phyloP scores from a whole-genome alignment of 2,113 vertebrate species.

The Suncus etruscus region DNA sequence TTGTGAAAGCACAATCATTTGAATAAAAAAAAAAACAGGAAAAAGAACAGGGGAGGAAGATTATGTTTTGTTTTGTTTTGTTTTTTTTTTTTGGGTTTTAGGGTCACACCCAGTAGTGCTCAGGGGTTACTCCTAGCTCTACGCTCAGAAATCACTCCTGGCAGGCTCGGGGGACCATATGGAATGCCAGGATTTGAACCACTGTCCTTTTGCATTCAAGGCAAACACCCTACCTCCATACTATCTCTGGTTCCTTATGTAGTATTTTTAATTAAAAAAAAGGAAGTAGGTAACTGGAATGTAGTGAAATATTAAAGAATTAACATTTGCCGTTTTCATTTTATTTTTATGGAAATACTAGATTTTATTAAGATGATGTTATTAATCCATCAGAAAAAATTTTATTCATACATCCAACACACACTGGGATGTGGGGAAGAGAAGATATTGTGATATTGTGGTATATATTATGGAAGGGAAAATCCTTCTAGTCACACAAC shows the following conservation, averaged over 20 bases:
- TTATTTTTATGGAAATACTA: neutral
- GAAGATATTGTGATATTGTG: neutral
- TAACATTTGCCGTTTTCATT: conserved; percentile 30
- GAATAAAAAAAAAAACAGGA: neutral
- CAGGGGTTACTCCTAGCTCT: too few relatives aligned
- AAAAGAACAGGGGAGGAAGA: neutral
- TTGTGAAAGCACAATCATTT: neutral
- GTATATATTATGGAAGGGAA: neutral
- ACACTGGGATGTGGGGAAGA: neutral
- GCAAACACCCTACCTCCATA: too few relatives aligned
- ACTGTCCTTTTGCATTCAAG: too few relatives aligned
- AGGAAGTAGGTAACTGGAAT: neutral
- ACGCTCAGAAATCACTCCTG: too few relatives aligned
- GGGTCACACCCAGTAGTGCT: too few relatives aligned
- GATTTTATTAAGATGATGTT: neutral
- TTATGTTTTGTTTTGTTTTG: too few relatives aligned
- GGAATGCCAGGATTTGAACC: too few relatives aligned
- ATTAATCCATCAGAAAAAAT: neutral
- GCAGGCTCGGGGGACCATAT: too few relatives aligned
- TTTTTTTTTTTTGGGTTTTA: too few relatives aligned
- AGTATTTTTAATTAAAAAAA: neutral
- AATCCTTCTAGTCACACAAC: too few relatives aligned
- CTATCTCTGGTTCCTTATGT: neutral
- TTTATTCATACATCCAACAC: neutral
- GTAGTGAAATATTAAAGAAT: neutral